Conservation (phyloP, 1,140 invertebrate species). For the Latrodectus geometricus region DNA sequence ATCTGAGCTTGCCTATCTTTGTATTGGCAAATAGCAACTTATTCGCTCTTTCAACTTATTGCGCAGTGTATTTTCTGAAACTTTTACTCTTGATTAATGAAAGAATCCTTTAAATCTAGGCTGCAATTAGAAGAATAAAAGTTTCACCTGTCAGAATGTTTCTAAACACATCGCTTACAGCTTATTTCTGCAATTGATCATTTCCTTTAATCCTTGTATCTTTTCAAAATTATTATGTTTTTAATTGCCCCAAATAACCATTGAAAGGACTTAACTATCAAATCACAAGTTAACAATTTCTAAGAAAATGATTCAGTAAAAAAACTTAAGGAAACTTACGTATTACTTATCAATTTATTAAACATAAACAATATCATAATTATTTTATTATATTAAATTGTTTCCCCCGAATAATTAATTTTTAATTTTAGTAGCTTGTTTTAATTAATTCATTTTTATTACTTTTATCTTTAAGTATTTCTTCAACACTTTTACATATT, state of each 20-base stretch:
- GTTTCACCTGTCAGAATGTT: conserved; percentile 46
- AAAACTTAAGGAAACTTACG: too few species aligned
- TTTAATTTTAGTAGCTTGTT: too few species aligned
- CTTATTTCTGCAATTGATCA: conserved; percentile 56
- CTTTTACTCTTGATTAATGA: conserved; percentile 44
- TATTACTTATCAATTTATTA: too few species aligned
- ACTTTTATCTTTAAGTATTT: too few species aligned
- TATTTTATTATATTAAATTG: too few species aligned
- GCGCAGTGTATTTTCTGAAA: conserved; percentile 21
- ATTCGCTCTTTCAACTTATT: conserved; percentile 1
- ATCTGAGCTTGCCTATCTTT: conserved; percentile 4
- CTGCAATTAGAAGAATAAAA: conserved; percentile 46
- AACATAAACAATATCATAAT: too few species aligned
- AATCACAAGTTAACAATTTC: too few species aligned
- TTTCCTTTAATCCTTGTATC: not conserved
- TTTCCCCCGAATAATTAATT: too few species aligned
- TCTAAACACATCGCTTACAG: conserved; percentile 44
- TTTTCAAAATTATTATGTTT: not conserved
- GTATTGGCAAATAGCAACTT: not conserved
- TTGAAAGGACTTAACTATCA: not conserved
- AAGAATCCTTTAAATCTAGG: conserved; percentile 19
- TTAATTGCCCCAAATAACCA: not conserved
- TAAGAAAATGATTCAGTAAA: too few species aligned
- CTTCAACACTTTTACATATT: too few species aligned
- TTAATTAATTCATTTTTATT: too few species aligned